Evolutionary conservation across 2,797 vertebrate genomes (phyloP), one percentile per base, ranked within the genome.

Genomic region (Sebastiscus tertius): DNA sequence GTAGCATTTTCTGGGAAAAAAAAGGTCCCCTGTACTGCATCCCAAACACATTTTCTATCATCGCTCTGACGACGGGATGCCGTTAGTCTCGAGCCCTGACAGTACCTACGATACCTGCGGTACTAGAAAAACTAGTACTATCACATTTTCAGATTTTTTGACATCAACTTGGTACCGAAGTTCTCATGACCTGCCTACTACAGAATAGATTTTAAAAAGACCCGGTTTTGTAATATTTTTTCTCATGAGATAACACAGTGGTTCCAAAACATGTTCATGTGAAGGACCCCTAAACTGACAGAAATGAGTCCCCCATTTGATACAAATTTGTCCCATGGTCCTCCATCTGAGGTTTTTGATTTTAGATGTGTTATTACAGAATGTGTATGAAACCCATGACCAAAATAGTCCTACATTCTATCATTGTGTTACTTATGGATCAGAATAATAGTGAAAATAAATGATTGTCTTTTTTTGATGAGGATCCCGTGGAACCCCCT

Each of bases 261-360:
- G 56, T 27, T 27, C 13, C 56, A 7, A 58, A 58, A 27, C 2
- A 7, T n/a, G 11, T 61, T 61, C 29, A 61, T 8, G 16, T 33
- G 9, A 20, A 61, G 27, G 59, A 61, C 59, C 16, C 59, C 13
- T 31, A 20, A 60, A 60, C 55, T 26, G 54, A 26, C 4, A 14
- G 1, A 26, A 16, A 56, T 56, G 14, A 56, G 54, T 22, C n/a
- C 54, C 52, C n/a, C 52, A 49, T 49, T 49, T 49, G 16, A 49
- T 16, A 20, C 20, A 7, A 49, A 0, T 49, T 0, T 49, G 18
- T 20, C 18, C 0, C 46, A 52, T 3, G 8, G 46, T 16, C 42
- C 42, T 6, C 55, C 6, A 26, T 56, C 0, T 56, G 24, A 26
- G 6, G 55, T 14, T 56, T 24, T 56, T 14, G 11, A 26, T 16